These are phyloP conservation scores for Paratrypauchen microcephalus DNA, from an alignment of 2,797 vertebrate species.

Conservation along the genomic window DNA sequence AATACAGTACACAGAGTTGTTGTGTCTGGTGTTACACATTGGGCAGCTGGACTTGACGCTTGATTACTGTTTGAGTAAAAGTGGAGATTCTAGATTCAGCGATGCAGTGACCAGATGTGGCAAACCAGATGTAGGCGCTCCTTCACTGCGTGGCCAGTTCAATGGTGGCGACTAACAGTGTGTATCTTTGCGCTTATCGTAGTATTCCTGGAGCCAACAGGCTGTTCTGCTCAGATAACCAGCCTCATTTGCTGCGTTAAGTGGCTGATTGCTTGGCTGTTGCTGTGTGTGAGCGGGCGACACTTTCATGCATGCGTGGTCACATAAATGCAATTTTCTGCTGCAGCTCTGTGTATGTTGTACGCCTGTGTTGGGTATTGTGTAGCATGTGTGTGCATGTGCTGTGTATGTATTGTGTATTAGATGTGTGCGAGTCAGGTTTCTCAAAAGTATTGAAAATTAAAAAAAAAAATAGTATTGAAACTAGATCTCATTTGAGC, in stretches of 20 bases:
- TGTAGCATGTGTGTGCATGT: no score
- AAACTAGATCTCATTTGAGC: no score
- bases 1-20: neutral
- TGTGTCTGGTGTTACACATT: neutral
- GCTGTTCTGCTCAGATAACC: constrained; percentile 74
- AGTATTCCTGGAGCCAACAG: constrained; percentile 60
- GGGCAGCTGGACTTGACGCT: neutral
- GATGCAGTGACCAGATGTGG: constrained; percentile 40
- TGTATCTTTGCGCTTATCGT: constrained; percentile 64
- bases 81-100: constrained; percentile 25
- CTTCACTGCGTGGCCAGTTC: constrained; percentile 46
- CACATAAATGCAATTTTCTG: constrained; percentile 40
- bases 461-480: no score
- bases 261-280: constrained; percentile 61
- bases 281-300: constrained; percentile 19
- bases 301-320: constrained; percentile 40
- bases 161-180: constrained; percentile 53
- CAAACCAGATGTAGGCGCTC: constrained; percentile 55
- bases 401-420: no score
- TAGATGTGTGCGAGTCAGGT: no score
- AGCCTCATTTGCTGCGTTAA: constrained; percentile 67
- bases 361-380: neutral
- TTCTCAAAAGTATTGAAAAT: no score
- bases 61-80: constrained; percentile 23
- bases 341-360: constrained; percentile 9